Base-by-base conservation (phyloP, 2,797 vertebrate species). In the Alca torda region DNA sequence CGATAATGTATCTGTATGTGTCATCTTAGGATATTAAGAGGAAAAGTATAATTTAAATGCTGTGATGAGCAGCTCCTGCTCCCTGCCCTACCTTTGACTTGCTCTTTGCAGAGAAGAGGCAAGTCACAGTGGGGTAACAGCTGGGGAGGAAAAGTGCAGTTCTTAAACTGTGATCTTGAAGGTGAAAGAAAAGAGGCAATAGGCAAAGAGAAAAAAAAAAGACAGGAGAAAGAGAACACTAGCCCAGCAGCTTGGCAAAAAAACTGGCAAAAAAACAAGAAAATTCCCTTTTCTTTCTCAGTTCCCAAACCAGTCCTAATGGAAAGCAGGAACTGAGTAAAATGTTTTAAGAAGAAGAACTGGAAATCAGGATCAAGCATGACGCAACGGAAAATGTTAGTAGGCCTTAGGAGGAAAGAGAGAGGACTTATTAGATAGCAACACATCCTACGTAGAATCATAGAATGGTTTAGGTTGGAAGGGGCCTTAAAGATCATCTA, bases 181-280 rank as follows among this genome's bases (percentile, higher is more conserved):
- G 76, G 43, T 43, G 56, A 84, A 79, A 68, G 30, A 64, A 68
- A 88, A 75, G n/a, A 61, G 15, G 31, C 31, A 70, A 57, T 0
- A 78, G 23, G 11, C 20, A 88, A 45, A 83, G 37, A 57, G 39
- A 86, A 76, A 26, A 51, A 75, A 51, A 73, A 75, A 74, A 60
- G n/a, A 81, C n/a, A 37, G 13, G 33, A 37, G 35, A 87, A 87
- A 60, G 9, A 46, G 7, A 37, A 67, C 6, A 15, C 18, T 33
- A 31, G 11, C 15, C 15, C 2, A 4, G 4, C 1, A 2, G 11
- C 6, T 77, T 72, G 21, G n/a, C n/a, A n/a, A n/a, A n/a, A n/a
- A n/a, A n/a, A 26, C 33, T 76, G 46, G 17, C 20, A 63, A 80
- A 87, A 87, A 67, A 14, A 24, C 13, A 84, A 46, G 63, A 59